Evolutionary conservation across 1,140 invertebrate species (phyloP).

Genomic region (Drosophila punjabiensis): DNA sequence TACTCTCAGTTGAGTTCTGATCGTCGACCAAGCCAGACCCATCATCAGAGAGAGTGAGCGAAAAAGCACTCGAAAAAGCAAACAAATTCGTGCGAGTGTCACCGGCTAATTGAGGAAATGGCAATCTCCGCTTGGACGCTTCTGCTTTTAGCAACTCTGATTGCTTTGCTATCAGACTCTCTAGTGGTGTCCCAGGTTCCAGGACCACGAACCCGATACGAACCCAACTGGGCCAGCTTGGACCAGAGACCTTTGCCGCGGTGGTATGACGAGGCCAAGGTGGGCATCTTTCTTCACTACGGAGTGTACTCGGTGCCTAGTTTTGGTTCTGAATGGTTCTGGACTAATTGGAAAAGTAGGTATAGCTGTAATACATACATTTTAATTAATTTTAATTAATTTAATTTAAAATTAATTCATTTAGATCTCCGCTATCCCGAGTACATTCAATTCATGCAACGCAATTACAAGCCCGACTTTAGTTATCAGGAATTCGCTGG

Average conservation of each 20-base stretch:
- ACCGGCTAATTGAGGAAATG: slow-evolving; percentile 39
- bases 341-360: slow-evolving; percentile 91
- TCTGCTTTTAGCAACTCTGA: slow-evolving; percentile 8
- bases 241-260: slow-evolving; percentile 92
- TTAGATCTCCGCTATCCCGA: slow-evolving; percentile 60
- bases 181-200: slow-evolving; percentile 25
- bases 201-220: slow-evolving; percentile 84
- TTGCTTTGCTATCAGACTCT: slow-evolving; percentile 7
- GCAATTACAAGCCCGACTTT: slow-evolving; percentile 92
- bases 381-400: no score
- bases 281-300: slow-evolving; percentile 98
- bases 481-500: slow-evolving; percentile 95
- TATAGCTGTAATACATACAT: background rate
- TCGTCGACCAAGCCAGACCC: slow-evolving; percentile 14
- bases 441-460: slow-evolving; percentile 89
- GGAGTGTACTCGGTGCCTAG: slow-evolving; percentile 96
- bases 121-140: slow-evolving; percentile 42
- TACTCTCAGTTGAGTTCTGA: slow-evolving; percentile 29
- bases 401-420: background rate
- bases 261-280: slow-evolving; percentile 96
- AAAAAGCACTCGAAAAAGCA: background rate
- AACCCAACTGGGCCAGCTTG: slow-evolving; percentile 93
- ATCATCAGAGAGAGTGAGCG: background rate
- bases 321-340: slow-evolving; percentile 95
- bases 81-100: background rate